Evolutionary conservation across 2,888 invertebrate species (phyloP).

Genomic region (Camponotus fellah): DNA sequence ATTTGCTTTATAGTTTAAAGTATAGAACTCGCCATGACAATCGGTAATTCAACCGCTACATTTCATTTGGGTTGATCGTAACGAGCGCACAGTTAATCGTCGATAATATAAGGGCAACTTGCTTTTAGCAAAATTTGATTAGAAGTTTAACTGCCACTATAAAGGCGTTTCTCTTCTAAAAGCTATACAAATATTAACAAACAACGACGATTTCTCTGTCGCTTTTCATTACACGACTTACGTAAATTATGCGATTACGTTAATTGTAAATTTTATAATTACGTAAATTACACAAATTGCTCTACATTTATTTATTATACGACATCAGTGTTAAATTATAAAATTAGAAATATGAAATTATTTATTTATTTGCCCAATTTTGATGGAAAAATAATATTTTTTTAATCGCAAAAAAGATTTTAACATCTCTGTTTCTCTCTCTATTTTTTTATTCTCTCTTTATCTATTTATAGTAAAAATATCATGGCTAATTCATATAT

Average conservation of each 20-base stretch:
- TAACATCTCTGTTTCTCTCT: not conserved
- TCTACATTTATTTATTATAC: not conserved
- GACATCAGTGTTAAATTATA: not conserved
- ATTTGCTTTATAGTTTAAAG: slow-evolving; percentile 8
- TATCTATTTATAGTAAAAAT: not conserved
- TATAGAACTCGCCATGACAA: not conserved
- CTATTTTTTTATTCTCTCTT: not conserved
- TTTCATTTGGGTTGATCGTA: slow-evolving; percentile 33
- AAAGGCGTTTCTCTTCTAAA: slow-evolving; percentile 41
- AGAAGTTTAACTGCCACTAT: slow-evolving; percentile 40
- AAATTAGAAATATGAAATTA: slow-evolving; percentile 6
- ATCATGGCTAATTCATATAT: not conserved
- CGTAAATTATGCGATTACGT: not conserved
- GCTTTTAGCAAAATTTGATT: slow-evolving; percentile 53
- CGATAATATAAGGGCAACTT: slow-evolving; percentile 19
- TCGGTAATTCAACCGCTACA: slow-evolving; percentile 8
- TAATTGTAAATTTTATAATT: not conserved
- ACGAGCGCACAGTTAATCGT: slow-evolving; percentile 27
- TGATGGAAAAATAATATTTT: slow-evolving; percentile 2
- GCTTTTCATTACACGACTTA: not conserved
- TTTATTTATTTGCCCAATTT: not conserved
- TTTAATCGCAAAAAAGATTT: slow-evolving; percentile 7
- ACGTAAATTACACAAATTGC: not conserved
- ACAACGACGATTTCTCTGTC: slow-evolving; percentile 16
- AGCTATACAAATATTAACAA: slow-evolving; percentile 5